Evolutionary conservation across 2,797 vertebrate genomes (phyloP), one percentile per base, ranked within the genome.

Genomic region (Salarias fasciatus): DNA sequence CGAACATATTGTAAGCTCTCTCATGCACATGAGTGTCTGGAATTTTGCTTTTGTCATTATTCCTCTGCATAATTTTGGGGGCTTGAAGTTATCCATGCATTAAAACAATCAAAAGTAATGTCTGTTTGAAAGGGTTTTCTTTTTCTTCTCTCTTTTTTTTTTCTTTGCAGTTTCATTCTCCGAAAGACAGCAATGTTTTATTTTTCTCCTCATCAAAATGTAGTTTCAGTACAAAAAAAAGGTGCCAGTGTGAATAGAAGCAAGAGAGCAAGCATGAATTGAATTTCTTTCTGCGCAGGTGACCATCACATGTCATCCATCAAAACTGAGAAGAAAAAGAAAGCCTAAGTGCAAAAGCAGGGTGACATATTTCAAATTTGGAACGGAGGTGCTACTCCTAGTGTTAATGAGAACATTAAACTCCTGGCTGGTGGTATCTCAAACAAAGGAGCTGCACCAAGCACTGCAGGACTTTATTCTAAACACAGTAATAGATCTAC

Each of bases 41-140:
- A 57, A 47, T 63, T 69, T 28, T 63, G 60, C 49, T 51, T 47
- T 53, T 69, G 53, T 70, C 64, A 73, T 82, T 80, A 76, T 79
- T 75, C 70, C 57, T 43, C 75, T 63, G 43, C 53, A 62, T 72
- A 48, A 75, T 85, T 80, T 69, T 9, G 6, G 6, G 6, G 33
- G 13, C 60, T 61, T 38, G 58, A 53, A 69, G 75, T 78, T 12
- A 61, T 53, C 43, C 40, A 38, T 47, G 59, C 28, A 75, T 63
- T 52, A 42, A 12, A 31, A 14, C 44, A 72, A 85, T 79, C 60
- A 62, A 44, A 70, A 54, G 43, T 33, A 56, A 24, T 24, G 18
- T 24, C 18, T 24, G 18, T 24, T 24, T 24, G 18, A 24, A 2
- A 24, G 18, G 3, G 18, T 24, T 24, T 24, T n/a, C n/a, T n/a